phyloP scores from a whole-genome alignment of 1,140 invertebrate genomes.

The Drosophila seguyi region DNA sequence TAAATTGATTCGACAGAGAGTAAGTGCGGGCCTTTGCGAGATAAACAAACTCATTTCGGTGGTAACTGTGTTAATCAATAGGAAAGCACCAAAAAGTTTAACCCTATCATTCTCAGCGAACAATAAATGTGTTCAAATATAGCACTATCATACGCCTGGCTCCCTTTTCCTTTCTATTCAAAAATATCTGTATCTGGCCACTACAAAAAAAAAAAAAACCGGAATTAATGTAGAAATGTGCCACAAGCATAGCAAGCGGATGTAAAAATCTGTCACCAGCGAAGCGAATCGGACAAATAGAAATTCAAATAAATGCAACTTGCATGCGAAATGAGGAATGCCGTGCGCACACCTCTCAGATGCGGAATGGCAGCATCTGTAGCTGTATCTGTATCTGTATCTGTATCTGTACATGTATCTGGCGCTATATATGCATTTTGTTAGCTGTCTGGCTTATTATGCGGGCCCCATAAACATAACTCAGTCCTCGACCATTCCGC shows the following conservation, averaged over 20 bases:
- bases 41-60: conserved; percentile 58
- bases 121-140: conserved; percentile 4
- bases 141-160: not conserved
- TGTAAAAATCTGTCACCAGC: conserved; percentile 26
- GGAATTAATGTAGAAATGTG: conserved; percentile 19
- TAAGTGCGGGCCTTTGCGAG: conserved; percentile 35
- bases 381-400: conserved; percentile 1
- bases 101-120: not conserved
- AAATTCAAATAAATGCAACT: conserved; percentile 66
- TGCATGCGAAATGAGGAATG: conserved; percentile 55
- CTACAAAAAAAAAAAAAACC: not conserved
- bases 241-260: conserved; percentile 14
- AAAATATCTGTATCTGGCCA: not conserved
- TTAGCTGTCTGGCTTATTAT: conserved; percentile 51
- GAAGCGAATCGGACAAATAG: conserved; percentile 29
- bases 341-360: conserved; percentile 15
- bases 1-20: conserved; percentile 71
- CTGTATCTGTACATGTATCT: conserved; percentile 8
- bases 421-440: conserved; percentile 34
- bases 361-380: conserved; percentile 22
- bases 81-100: conserved; percentile 30
- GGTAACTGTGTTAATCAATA: conserved; percentile 26
- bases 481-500: conserved; percentile 8
- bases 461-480: conserved; percentile 29
- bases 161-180: not conserved